Evolutionary conservation across 2,888 invertebrate genomes (phyloP), one percentile per base, ranked within the genome.

Genomic region (Endotricha flammealis): DNA sequence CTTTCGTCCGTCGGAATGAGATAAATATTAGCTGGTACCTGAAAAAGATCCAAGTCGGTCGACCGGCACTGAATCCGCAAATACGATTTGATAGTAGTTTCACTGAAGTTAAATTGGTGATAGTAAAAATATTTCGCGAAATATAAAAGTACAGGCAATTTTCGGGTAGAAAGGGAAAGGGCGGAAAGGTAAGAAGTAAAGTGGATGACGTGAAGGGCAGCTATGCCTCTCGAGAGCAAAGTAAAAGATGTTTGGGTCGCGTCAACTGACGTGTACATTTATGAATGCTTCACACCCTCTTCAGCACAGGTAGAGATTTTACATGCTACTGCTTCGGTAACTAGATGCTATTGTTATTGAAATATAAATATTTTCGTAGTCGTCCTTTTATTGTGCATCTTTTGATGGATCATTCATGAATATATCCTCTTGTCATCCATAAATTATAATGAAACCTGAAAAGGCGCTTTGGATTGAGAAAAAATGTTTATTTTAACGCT

Each of bases 201-300:
- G 69, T 69, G 64, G 69, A 72, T 65, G 72, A 68, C 65, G 67
- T 60, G 66, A 64, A 67, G 64, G 67, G 63, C 62, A 63, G 56
- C 60, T 57, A 50, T 53, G 66, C 67, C 73, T 72, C 76, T 66
- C 42, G 73, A 74, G 79, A 70, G 65, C 51, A 53, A 64, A 64
- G 65, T 70, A 68, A 75, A 70, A 73, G 73, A 78, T 71, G 73
- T 75, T 73, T 63, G 72, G 76, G 70, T 67, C 71, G 63, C 64
- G 64, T 62, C 69, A 67, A 65, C 71, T 74, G 73, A 74, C 72
- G 65, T 64, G 64, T 68, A 60, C 63, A 66, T 68, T 76, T 76
- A 78, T 77, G 75, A 76, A 74, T 64, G 66, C 63, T 68, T 59
- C 53, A 44, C 47, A 57, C 56, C 53, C 57, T 56, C 52, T 55